A percentile compares a stretch with the other conserved stretches of the same genome.
phyloP scores from a whole-genome alignment of 2,797 vertebrate species.

The Lithobates sylvaticus region DNA sequence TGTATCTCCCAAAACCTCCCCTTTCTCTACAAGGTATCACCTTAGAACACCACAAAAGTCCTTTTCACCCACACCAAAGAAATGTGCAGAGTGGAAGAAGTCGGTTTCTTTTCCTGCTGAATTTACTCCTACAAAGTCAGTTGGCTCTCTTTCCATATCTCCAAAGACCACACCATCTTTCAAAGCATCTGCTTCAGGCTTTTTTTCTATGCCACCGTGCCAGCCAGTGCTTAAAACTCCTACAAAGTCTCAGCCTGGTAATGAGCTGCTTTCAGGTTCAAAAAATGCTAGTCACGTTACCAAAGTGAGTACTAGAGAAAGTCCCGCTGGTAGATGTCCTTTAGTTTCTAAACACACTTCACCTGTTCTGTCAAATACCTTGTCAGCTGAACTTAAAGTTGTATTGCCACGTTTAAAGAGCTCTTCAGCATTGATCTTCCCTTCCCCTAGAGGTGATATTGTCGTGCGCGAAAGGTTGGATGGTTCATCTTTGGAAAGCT shows the following conservation, averaged over 20 bases:
- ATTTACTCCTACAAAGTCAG: slow-evolving; percentile 30
- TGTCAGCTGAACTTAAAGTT: background rate
- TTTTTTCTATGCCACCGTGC: background rate
- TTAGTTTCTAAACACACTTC: background rate
- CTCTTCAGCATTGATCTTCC: background rate
- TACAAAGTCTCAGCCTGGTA: background rate
- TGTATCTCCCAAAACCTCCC: background rate
- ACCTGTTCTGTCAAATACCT: background rate
- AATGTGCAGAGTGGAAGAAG: background rate
- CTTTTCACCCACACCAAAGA: slow-evolving; percentile 9
- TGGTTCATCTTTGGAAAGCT: slow-evolving; percentile 69
- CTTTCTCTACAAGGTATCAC: background rate
- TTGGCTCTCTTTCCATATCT: background rate
- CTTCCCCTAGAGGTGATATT: slow-evolving; percentile 6
- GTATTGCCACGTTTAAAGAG: background rate
- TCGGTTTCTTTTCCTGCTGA: background rate
- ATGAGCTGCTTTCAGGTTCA: background rate
- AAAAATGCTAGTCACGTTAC: background rate
- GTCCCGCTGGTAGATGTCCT: background rate
- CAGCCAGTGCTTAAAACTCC: slow-evolving; percentile 13
- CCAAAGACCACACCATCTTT: background rate
- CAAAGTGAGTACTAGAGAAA: background rate
- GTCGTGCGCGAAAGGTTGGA: slow-evolving; percentile 59
- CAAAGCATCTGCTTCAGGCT: background rate
- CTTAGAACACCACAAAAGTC: slow-evolving; percentile 56